Evolutionary conservation across 2,888 invertebrate species (phyloP), one percentile per base, ranked within the genome.

Genomic region (Hemistola chrysoprasaria): DNA sequence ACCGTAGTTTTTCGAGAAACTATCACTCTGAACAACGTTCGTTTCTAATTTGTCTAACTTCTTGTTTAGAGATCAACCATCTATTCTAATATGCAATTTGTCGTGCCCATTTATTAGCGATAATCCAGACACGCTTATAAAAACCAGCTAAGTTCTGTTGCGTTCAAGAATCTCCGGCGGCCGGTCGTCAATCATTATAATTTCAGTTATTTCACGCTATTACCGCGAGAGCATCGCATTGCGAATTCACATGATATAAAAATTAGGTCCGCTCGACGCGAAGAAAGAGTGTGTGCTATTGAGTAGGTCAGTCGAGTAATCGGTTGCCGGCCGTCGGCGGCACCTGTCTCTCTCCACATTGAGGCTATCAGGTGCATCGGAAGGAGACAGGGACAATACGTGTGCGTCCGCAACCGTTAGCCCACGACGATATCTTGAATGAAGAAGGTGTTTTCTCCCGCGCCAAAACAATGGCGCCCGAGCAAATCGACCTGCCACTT

Each of bases 271-370:
- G 78, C 75, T 85, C 84, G 84, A 79, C 70, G 78, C 77, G 81
- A 84, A 90, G 90, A 90, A 90, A 90, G 90, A 91, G 90, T 89
- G 79, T 87, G 82, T 78, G 71, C 76, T 63, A 40, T 72, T 78
- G 84, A 88, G 87, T 90, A 86, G 90, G 90, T 90, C 90, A 90
- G 78, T 88, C 88, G 87, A 87, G 85, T 87, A 85, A 85, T 83
- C 71, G 77, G 72, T 80, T 77, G 78, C 79, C 67, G 74, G 75
- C 74, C 71, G 74, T 68, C 73, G 78, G 75, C 76, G 71, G 70
- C 65, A 20, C 21, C 63, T 43, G 47, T 81, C 79, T 59, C 73
- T 55, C 32, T 80, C 72, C 49, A 35, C 16, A 57, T 11, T 28
- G 7, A 0, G 0, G 6, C 8, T 8, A 20, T 20, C 8, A 0